These are phyloP conservation scores for Botia almorhae DNA, from an alignment of 2,797 vertebrate species.

Conservation along the genomic window DNA sequence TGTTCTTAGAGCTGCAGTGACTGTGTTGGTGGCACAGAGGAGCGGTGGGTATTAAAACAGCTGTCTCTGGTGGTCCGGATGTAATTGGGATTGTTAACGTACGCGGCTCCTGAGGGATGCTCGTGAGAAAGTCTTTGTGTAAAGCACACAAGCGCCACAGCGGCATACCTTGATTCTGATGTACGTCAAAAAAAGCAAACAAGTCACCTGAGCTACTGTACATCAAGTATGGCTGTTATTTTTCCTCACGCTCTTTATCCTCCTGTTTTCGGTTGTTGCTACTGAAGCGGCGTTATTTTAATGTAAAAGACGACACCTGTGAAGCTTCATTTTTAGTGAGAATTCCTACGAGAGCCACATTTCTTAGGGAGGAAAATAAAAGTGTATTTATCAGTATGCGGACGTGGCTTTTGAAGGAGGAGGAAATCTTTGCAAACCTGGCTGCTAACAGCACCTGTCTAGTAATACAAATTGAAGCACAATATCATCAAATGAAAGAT, in stretches of 20 bases:
- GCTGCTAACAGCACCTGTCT: slow-evolving; percentile 52
- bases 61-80: slow-evolving; percentile 83
- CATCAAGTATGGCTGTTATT: slow-evolving; percentile 69
- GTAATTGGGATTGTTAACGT: slow-evolving; percentile 87
- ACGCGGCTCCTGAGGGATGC: slow-evolving; percentile 80
- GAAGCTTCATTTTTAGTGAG: slow-evolving; percentile 57
- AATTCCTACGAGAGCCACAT: slow-evolving; percentile 66
- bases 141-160: slow-evolving; percentile 78
- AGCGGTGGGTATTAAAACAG: slow-evolving; percentile 80
- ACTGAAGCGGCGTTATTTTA: slow-evolving; percentile 67
- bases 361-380: slow-evolving; percentile 63
- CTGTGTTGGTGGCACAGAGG: slow-evolving; percentile 76
- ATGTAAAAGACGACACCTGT: slow-evolving; percentile 62
- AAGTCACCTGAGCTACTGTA: slow-evolving; percentile 78
- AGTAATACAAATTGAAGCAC: slow-evolving; percentile 57
- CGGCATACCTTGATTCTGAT: slow-evolving; percentile 75
- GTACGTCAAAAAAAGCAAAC: slow-evolving; percentile 75
- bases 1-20: slow-evolving; percentile 62
- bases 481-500: slow-evolving; percentile 26
- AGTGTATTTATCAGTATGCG: slow-evolving; percentile 60
- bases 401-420: slow-evolving; percentile 54
- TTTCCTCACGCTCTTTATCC: slow-evolving; percentile 34
- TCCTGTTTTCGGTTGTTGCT: slow-evolving; percentile 57
- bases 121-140: slow-evolving; percentile 77
- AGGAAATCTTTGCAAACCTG: slow-evolving; percentile 48